A percentile compares a stretch with the other conserved stretches of the same genome.
phyloP scores from a whole-genome alignment of 30 jellyfish, hydroid and myxozoan species.

The Hydractinia symbiolongicarpus region DNA sequence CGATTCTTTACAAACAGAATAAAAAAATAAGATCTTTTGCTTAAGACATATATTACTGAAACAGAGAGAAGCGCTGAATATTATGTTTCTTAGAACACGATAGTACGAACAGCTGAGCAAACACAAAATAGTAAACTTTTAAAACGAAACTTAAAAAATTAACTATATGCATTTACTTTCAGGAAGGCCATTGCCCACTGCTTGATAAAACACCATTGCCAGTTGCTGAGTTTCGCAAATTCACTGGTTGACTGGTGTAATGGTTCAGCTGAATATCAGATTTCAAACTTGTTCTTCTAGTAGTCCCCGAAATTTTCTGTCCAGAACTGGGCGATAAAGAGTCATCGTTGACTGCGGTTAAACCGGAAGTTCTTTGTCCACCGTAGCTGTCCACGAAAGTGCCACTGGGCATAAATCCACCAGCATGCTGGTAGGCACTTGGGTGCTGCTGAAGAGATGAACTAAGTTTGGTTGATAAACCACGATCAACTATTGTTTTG shows the following conservation, averaged over 20 bases:
- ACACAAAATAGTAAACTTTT: no score
- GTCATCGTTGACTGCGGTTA: not conserved
- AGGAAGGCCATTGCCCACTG: constrained; percentile 8
- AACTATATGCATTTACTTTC: not conserved
- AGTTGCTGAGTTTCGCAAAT: constrained; percentile 12
- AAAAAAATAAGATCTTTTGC: no score
- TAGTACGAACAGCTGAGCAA: no score
- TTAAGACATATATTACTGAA: no score
- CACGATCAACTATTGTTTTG: not conserved
- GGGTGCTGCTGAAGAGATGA: not conserved
- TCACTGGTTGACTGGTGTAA: constrained; percentile 35
- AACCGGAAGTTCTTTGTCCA: not conserved
- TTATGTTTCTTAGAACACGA: no score
- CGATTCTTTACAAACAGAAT: no score
- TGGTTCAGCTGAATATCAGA: constrained; percentile 34
- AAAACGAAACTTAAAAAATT: no score
- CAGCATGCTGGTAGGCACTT: not conserved
- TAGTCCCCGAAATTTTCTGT: not conserved
- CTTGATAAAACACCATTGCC: not conserved
- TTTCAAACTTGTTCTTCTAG: constrained; percentile 18
- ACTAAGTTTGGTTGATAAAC: not conserved
- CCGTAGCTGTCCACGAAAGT: not conserved
- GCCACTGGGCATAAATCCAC: constrained; percentile 14
- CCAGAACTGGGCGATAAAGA: not conserved
- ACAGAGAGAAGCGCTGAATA: no score